Conservation (phyloP, 2,113 vertebrate genomes). For the Maccullochella peelii region DNA sequence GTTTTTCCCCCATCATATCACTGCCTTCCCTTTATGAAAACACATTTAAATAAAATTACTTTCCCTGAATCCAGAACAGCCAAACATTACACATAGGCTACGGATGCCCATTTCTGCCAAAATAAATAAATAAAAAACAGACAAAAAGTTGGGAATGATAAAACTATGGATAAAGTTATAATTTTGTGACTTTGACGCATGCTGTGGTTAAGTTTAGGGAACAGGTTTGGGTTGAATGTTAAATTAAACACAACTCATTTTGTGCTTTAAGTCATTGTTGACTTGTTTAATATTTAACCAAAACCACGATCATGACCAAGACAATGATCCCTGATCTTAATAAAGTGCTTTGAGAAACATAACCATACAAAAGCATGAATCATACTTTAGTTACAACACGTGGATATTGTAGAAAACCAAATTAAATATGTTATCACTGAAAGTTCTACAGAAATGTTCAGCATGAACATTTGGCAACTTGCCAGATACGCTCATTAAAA, state of each 20-base stretch:
- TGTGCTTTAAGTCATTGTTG: background rate
- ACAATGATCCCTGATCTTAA: background rate
- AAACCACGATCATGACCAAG: background rate
- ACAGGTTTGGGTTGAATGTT: background rate
- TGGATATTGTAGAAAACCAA: background rate
- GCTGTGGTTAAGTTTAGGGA: background rate
- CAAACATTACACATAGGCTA: no score
- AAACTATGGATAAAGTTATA: no score
- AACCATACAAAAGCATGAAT: background rate
- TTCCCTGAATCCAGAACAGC: background rate
- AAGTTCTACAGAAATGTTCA: background rate
- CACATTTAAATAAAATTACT: conserved; percentile 15
- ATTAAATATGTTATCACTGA: background rate
- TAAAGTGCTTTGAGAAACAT: background rate
- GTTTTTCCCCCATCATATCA: conserved; percentile 13
- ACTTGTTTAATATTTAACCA: no score
- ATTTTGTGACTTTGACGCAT: background rate
- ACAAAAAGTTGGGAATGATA: no score
- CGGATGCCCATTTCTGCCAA: background rate
- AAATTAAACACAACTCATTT: background rate
- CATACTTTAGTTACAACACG: background rate
- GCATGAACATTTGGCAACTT: background rate
- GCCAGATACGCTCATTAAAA: background rate
- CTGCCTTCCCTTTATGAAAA: conserved; percentile 3
- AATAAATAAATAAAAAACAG: background rate